Conservation (phyloP, 2,797 vertebrate species). For the Valencia hispanica region DNA sequence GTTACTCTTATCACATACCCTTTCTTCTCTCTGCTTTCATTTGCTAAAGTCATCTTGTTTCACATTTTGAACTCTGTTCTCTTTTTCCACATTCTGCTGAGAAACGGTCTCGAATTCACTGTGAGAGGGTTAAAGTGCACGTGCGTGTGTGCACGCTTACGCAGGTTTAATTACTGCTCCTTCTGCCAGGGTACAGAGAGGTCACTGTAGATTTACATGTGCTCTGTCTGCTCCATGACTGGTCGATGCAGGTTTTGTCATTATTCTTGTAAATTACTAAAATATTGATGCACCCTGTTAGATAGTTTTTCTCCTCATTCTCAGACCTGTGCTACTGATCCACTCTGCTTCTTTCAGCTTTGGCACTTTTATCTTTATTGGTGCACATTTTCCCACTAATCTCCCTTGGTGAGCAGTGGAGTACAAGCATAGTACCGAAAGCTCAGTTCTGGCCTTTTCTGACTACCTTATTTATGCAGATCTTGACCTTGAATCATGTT, state of each 20-base stretch:
- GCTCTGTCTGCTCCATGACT: conserved; percentile 18
- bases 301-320: conserved; percentile 22
- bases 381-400: conserved; percentile 10
- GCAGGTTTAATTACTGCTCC: conserved; percentile 33
- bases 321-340: conserved; percentile 10
- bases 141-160: neutral
- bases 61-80: conserved; percentile 7
- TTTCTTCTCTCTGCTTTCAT: conserved; percentile 17
- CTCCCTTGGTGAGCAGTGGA: neutral
- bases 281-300: conserved; percentile 15
- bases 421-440: neutral
- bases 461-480: neutral
- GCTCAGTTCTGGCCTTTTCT: conserved; percentile 1
- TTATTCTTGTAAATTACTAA: conserved; percentile 23
- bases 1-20: conserved; percentile 14
- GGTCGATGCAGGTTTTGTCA: conserved; percentile 4
- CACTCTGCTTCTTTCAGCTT: conserved; percentile 17
- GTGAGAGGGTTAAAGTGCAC: neutral
- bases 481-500: conserved; percentile 8
- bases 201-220: conserved; percentile 31
- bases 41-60: conserved; percentile 4
- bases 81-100: conserved; percentile 17
- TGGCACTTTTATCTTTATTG: conserved; percentile 6
- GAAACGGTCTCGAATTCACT: neutral
- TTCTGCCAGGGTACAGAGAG: conserved; percentile 22